Conservation (phyloP, 2,113 vertebrate species). For the Microtus richardsoni region DNA sequence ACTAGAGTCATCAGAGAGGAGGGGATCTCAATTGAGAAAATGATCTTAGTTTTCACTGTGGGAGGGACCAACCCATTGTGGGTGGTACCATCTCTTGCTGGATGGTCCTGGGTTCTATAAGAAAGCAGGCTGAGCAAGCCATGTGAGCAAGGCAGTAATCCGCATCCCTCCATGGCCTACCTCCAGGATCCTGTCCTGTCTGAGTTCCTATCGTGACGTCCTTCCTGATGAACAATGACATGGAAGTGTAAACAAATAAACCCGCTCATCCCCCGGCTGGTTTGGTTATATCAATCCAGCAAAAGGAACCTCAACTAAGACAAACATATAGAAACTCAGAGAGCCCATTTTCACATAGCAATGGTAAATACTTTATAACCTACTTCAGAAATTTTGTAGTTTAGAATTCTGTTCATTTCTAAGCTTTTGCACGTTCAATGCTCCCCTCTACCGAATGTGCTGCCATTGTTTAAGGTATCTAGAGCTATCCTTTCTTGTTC, state of each 20-base stretch:
- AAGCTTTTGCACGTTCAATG: conserved; percentile 32
- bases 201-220: not conserved
- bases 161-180: accelerated
- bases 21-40: not conserved
- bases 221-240: not conserved
- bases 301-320: too few relatives aligned
- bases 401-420: conserved; percentile 33
- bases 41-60: not conserved
- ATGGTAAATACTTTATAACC: conserved; percentile 40
- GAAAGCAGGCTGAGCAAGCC: not conserved
- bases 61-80: not conserved
- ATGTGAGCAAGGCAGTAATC: not conserved
- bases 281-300: not conserved
- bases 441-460: not conserved
- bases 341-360: conserved; percentile 8
- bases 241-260: not conserved
- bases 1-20: not conserved
- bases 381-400: conserved; percentile 49
- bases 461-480: not conserved
- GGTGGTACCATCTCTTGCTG: not conserved
- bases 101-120: not conserved
- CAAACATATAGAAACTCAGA: not conserved
- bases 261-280: too few relatives aligned
- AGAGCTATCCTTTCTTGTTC: not conserved
- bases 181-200: not conserved